A percentile compares a stretch with the other conserved stretches of the same genome.
These are phyloP conservation scores for Pandemis cinnamomeana DNA, from an alignment of 2,888 invertebrate species.

Conservation along the genomic window DNA sequence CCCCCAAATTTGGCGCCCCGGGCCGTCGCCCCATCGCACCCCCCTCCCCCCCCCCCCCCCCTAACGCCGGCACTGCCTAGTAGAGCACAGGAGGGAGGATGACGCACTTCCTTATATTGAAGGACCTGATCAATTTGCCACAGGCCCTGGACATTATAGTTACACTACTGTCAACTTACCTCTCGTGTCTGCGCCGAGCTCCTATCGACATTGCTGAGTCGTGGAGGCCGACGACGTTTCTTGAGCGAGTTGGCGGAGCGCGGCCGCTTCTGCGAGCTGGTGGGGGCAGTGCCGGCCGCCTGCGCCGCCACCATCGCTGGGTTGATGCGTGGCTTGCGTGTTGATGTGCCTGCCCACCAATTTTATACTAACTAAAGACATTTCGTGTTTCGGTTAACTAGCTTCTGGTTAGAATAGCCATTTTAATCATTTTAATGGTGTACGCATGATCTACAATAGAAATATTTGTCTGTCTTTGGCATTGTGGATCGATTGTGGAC, in stretches of 20 bases:
- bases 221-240: conserved; percentile 87
- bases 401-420: too few relatives aligned
- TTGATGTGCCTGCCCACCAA: conserved; percentile 88
- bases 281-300: conserved; percentile 87
- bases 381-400: too few relatives aligned
- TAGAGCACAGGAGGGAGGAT: too few relatives aligned
- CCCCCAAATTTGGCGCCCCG: too few relatives aligned
- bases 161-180: conserved; percentile 73
- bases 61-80: too few relatives aligned
- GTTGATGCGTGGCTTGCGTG: conserved; percentile 97
- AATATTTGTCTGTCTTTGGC: too few relatives aligned
- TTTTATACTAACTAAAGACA: not conserved
- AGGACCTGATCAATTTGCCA: not conserved
- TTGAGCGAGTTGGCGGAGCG: conserved; percentile 84
- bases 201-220: conserved; percentile 96
- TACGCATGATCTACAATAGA: too few relatives aligned
- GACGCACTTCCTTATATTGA: too few relatives aligned
- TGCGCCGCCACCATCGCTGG: conserved; percentile 98
- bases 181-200: conserved; percentile 96
- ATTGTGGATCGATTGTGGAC: too few relatives aligned
- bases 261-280: conserved; percentile 77
- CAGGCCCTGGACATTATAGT: not conserved
- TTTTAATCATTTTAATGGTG: too few relatives aligned
- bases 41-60: too few relatives aligned
- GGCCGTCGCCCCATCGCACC: too few relatives aligned